Conservation (phyloP, 2,888 invertebrate species). For the Nomada flava region DNA sequence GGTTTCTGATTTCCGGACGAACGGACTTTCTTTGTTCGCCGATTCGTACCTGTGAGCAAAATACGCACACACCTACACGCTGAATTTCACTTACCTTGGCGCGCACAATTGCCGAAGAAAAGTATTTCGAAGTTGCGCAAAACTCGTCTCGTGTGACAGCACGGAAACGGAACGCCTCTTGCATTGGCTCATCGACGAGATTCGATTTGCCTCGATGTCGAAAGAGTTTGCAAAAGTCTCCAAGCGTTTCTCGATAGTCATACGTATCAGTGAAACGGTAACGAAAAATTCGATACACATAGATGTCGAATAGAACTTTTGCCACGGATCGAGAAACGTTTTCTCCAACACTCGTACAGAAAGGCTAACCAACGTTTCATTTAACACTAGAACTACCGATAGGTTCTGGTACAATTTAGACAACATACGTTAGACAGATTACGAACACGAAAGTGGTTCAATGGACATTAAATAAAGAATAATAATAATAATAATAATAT, state of each 20-base stretch:
- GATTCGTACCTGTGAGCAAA: constrained; percentile 1
- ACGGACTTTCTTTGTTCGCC: constrained; percentile 58
- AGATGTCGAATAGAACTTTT: no score
- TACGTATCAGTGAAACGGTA: no score
- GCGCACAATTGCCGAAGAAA: constrained; percentile 58
- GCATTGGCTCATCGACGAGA: constrained; percentile 53
- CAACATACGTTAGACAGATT: no score
- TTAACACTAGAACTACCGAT: no score
- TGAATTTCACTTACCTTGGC: constrained; percentile 15
- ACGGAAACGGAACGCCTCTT: constrained; percentile 60
- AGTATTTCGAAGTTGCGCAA: constrained; percentile 74
- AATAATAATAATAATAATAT: no score
- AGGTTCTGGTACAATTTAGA: no score
- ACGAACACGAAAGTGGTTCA: no score
- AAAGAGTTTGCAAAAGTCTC: constrained; percentile 14
- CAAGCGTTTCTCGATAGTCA: no score
- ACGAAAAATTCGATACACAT: no score
- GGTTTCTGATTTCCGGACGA: constrained; percentile 71
- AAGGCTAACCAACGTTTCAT: not conserved
- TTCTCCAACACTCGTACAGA: no score
- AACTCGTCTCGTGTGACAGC: constrained; percentile 61
- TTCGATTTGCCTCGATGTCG: constrained; percentile 12
- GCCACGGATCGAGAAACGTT: no score
- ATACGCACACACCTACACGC: constrained; percentile 3
- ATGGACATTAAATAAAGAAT: no score